Percentiles rank a stretch among this genome's conserved stretches.
phyloP scores from a whole-genome alignment of 2,888 invertebrate species.

The Hydriomena furcata region DNA sequence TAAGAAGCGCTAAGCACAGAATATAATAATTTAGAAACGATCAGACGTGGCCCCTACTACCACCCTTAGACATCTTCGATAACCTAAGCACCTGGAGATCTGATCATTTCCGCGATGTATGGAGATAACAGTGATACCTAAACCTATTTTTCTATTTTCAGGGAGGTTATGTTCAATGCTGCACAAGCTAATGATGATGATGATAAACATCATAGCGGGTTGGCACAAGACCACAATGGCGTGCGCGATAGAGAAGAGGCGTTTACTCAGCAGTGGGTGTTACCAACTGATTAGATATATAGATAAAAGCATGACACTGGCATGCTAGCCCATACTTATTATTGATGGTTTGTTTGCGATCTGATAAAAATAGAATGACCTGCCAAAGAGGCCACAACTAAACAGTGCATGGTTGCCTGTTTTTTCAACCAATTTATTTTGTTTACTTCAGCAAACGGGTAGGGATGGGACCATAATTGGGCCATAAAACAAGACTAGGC shows the following conservation, averaged over 20 bases:
- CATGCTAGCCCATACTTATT: conserved; percentile 26
- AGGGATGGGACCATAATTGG: conserved; percentile 26
- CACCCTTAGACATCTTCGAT: too few species aligned
- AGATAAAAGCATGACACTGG: conserved; percentile 23
- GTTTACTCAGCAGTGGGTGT: conserved; percentile 15
- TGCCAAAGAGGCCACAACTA: conserved; percentile 31
- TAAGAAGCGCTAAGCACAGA: too few species aligned
- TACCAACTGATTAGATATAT: conserved; percentile 13
- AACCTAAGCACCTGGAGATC: too few species aligned
- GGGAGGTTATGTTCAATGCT: too few species aligned
- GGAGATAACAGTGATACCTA: too few species aligned
- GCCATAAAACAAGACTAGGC: conserved; percentile 4
- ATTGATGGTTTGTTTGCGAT: conserved; percentile 38
- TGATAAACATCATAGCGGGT: too few species aligned
- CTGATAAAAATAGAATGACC: conserved; percentile 42
- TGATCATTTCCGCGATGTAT: too few species aligned
- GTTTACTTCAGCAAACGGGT: conserved; percentile 42
- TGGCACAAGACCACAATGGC: neutral
- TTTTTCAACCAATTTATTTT: conserved; percentile 60
- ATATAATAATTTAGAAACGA: too few species aligned
- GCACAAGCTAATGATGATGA: too few species aligned
- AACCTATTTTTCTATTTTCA: too few species aligned
- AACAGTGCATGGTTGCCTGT: conserved; percentile 39
- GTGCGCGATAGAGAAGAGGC: neutral
- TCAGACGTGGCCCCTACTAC: too few species aligned